Evolutionary conservation across 2,888 invertebrate genomes (phyloP).

Genomic region (Pandemis corylana): DNA sequence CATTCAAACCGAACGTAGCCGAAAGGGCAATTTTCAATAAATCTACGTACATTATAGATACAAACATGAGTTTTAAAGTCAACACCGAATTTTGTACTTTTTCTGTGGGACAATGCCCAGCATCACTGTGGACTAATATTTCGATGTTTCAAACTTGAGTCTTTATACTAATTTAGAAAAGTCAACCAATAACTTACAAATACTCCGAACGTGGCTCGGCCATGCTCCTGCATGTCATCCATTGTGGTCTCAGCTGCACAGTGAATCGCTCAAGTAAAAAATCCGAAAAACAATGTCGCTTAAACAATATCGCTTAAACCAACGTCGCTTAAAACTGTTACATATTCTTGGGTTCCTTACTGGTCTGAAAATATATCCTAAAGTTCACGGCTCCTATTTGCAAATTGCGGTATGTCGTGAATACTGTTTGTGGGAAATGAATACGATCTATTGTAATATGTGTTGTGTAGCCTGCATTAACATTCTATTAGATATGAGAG

Average conservation of each 20-base stretch:
- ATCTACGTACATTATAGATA: constrained; percentile 77
- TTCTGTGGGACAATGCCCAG: constrained; percentile 77
- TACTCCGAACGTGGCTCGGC: constrained; percentile 59
- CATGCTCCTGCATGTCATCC: constrained; percentile 74
- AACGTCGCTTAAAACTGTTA: constrained; percentile 43
- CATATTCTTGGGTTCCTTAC: constrained; percentile 57
- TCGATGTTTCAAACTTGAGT: constrained; percentile 83
- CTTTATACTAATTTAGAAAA: constrained; percentile 80
- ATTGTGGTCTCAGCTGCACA: constrained; percentile 82
- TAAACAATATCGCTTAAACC: constrained; percentile 2
- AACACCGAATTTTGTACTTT: constrained; percentile 85
- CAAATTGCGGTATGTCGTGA: constrained; percentile 81
- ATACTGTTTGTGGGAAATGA: constrained; percentile 80
- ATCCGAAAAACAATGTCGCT: constrained; percentile 61
- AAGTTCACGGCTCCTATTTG: constrained; percentile 81
- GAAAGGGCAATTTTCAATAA: constrained; percentile 75
- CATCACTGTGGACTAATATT: constrained; percentile 83
- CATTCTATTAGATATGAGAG: constrained; percentile 76
- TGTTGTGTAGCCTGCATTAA: constrained; percentile 81
- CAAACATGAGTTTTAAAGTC: constrained; percentile 79
- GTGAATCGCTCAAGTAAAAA: constrained; percentile 79
- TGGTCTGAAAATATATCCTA: constrained; percentile 70
- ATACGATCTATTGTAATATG: constrained; percentile 84
- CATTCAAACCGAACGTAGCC: constrained; percentile 72
- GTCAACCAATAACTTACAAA: constrained; percentile 80